Evolutionary conservation across 37 sponge, comb jelly and placozoan species (phyloP), one percentile per base, ranked within the genome.

Genomic region (Beroe forskalii): DNA sequence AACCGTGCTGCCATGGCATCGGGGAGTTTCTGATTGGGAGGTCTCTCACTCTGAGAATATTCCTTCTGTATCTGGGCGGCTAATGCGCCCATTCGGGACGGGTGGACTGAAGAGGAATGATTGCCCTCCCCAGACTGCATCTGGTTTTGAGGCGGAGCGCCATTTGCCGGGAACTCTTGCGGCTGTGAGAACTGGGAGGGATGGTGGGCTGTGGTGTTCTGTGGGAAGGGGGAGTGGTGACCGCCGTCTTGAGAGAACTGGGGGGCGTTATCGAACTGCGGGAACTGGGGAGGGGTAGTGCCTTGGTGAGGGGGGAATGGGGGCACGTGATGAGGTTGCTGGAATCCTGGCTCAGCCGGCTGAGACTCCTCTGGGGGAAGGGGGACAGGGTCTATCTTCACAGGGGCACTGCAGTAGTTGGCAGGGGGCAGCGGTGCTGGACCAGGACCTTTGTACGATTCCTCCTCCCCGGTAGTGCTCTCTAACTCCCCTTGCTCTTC

Each of bases 351-450:
- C 1, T 27, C 72, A 9, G 72, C 1, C 3, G 30, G 24, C 36
- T 69, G 38, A 17, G 6, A 17, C 55, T 17, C 55, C 55, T 48
- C 55, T 48, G 55, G 55, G 55, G 55, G 12, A 48, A n/a, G n/a
- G 25, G 27, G 19, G 14, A 35, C 38, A 9, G 35, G 35, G 19
- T 69, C 72, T 6, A 69, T 38, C 31, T 80, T 80, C n/a, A 80
- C 86, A 23, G 86, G 86, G 23, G 86, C 86, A 43, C 48, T 42
- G 55, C 55, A 80, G 20, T 80, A 80, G 55, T 80, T 80, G n/a
- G 86, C 86, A 23, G 86, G 86, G 25, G 86, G 86, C 35, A 80
- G 86, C 4, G 86, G 86, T n/a, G 55, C 48, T 24, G 86, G 86
- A 25, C 72, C 72, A 19, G 72, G 72, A 33, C 72, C 72, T 14